Base-by-base conservation (phyloP, 2,888 invertebrate genomes). In the Cephus nigrinus region DNA sequence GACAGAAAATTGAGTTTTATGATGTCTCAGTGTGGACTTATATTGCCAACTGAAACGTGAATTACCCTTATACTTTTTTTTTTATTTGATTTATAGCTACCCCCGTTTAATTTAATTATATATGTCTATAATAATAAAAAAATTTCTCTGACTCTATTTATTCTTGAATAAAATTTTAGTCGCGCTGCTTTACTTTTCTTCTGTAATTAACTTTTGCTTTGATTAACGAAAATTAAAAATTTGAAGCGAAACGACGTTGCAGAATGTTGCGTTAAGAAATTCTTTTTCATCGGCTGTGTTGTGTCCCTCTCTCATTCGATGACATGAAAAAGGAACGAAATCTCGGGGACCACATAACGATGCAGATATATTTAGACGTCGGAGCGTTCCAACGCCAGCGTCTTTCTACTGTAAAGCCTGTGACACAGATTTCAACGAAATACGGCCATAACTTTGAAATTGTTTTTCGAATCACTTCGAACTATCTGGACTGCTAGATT, bases 321-420 rank as follows among this genome's bases (percentile, higher is more conserved):
- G 74, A 79, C 77, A 81, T 79, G 82, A 81, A 81, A 81, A 82
- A 85, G 80, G 72, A 75, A 82, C 81, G 84, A 84, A 86, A 84
- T 78, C 80, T 80, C 68, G 76, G 76, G 82, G 82, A 82, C 78
- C 79, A 79, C 81, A 83, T 79, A 83, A 83, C 83, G 82, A 83
- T 80, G 80, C 75, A 76, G 88, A 78, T 88, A 88, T 87, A 88
- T 88, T 88, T 88, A 88, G 88, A 86, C 82, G 80, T 73, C 75
- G 77, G 23, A 81, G 81, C 82, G 76, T 77, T 77, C 82, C 83
- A 82, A 80, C 84, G 82, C 82, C 76, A 82, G 76, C 79, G 82
- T 83, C 82, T 83, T 80, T 82, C 85, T 83, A 83, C 81, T 80
- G 78, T 81, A 68, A 76, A 68, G 73, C 73, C 15, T 84, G 86